These are phyloP conservation scores for Dinocampus coccinellae DNA, from an alignment of 2,888 invertebrate genomes.

Conservation along the genomic window DNA sequence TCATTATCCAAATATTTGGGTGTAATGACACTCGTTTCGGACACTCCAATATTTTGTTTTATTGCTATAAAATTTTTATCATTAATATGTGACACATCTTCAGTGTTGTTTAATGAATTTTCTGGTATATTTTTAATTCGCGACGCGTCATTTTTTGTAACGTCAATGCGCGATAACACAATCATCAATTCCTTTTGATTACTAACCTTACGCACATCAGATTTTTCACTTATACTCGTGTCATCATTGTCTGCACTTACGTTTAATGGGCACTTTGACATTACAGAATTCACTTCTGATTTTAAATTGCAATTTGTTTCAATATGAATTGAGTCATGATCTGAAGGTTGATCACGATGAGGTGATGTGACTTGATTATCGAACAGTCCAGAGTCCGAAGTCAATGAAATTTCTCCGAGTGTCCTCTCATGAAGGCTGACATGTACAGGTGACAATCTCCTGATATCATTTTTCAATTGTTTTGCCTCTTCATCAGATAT, in stretches of 20 bases:
- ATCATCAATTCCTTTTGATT: constrained; percentile 46
- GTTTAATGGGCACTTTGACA: not conserved
- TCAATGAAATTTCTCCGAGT: constrained; percentile 64
- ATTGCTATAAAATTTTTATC: constrained; percentile 11
- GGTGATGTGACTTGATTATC: constrained; percentile 24
- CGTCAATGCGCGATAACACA: constrained; percentile 54
- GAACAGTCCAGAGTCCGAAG: constrained; percentile 51
- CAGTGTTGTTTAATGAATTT: not conserved
- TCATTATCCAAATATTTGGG: constrained; percentile 40
- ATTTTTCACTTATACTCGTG: not conserved
- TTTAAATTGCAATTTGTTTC: constrained; percentile 5
- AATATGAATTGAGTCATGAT: not conserved
- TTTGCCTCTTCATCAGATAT: constrained; percentile 62
- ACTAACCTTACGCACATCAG: not conserved
- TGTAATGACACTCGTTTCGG: not conserved
- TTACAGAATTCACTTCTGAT: not conserved
- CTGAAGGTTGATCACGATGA: not conserved
- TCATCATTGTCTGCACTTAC: constrained; percentile 2
- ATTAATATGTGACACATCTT: constrained; percentile 5
- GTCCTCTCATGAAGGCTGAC: constrained; percentile 65
- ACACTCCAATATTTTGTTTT: not conserved
- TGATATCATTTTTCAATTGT: constrained; percentile 61
- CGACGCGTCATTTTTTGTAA: not conserved
- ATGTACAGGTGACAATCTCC: constrained; percentile 63
- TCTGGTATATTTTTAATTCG: not conserved